Evolutionary conservation across 1,140 invertebrate species (phyloP).

Genomic region (Calephelis nemesis): DNA sequence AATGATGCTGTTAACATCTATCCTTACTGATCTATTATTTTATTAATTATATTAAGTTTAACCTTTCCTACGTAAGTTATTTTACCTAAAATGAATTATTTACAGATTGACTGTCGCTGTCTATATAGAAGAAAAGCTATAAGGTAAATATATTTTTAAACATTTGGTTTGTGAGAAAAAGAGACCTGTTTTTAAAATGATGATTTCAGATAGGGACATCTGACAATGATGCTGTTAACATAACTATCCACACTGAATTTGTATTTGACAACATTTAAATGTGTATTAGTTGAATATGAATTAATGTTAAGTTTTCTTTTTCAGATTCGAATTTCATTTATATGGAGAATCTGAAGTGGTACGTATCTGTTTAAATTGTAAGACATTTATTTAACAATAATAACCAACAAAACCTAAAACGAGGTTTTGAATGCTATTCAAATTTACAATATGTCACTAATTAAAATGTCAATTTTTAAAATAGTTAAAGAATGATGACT

Average conservation of each 20-base stretch:
- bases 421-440: no score
- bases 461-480: no score
- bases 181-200: constrained; percentile 37
- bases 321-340: background rate
- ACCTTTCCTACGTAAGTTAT: no score
- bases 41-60: background rate
- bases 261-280: background rate
- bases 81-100: background rate
- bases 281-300: background rate
- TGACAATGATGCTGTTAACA: constrained; percentile 63
- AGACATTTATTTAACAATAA: no score
- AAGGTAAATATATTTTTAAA: background rate
- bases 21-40: constrained; percentile 28
- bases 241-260: constrained; percentile 57
- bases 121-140: no score
- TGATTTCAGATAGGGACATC: constrained; percentile 73
- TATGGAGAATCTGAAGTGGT: background rate
- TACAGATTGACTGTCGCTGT: no score
- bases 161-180: background rate
- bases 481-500: constrained; percentile 6
- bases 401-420: no score
- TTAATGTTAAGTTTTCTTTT: background rate
- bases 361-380: background rate
- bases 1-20: constrained; percentile 54
- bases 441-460: no score